Base-by-base conservation (phyloP, 2,888 invertebrate genomes). In the Caenorhabditis doughertyi region DNA sequence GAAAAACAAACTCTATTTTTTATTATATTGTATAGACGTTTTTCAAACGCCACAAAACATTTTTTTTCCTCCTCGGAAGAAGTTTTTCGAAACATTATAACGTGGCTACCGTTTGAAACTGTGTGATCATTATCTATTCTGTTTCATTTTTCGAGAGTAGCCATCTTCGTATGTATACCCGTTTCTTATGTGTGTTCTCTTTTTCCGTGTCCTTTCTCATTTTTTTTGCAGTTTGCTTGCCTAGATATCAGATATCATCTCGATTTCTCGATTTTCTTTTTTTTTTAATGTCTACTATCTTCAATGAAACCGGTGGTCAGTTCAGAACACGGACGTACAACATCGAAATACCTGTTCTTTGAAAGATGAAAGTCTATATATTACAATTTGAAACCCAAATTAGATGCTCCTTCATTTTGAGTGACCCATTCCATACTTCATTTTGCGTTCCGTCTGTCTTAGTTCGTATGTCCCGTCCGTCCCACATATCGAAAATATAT, bases 401-500 rank as follows among this genome's bases (percentile, higher is more conserved):
- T 18, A n/a, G 51, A 53, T 32, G 56, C 25, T 56, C 32, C 25
- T 18, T 56, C 23, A 49, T 71, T 64, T 18, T 49, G 64, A 51
- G 65, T 51, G 47, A 47, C 65, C 72, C 71, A 23, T 58, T 21
- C 64, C 16, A 8, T 29, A 18, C 42, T 60, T 42, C 62, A 42
- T 62, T 32, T 51, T 42, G 56, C n/a, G n/a, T n/a, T 71, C 71
- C 60, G 53, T 64, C 39, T 39, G 27, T 65, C 27, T 72, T 42
- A 53, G 53, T 39, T 64, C 73, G 49, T 65, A 18, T 53, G 58
- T 65, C 76, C 44, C 39, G 73, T 64, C 74, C 60, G 44, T 68
- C 35, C 60, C 60, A 68, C 68, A 67, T 68, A 60, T 68, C 68
- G 77, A 77, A 77, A 77, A 77, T 77, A 77, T 77, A 77, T 77